phyloP scores from a whole-genome alignment of 2,113 vertebrate genomes.

The Dascyllus trimaculatus region DNA sequence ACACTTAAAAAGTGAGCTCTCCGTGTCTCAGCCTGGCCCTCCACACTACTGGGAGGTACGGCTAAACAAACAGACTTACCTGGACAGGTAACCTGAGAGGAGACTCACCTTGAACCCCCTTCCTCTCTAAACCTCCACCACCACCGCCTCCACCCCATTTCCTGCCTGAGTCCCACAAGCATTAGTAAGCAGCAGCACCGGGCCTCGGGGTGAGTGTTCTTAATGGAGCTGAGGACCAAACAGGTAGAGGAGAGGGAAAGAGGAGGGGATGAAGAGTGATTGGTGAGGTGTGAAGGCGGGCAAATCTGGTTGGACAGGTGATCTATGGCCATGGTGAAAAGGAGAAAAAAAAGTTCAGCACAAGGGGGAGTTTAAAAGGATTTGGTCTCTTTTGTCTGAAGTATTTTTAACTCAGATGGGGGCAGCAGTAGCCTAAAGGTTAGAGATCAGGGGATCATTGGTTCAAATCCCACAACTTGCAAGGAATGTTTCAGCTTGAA shows the following conservation, averaged over 20 bases:
- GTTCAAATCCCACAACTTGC: constrained; percentile 48
- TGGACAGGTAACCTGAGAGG: constrained; percentile 84
- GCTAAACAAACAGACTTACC: constrained; percentile 87
- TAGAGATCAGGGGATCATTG: constrained; percentile 10
- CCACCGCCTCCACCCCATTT: constrained; percentile 49
- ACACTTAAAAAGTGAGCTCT: constrained; percentile 35
- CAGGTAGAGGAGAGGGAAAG: constrained; percentile 27
- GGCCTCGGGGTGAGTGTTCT: constrained; percentile 52
- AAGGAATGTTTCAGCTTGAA: constrained; percentile 40
- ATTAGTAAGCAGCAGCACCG: constrained; percentile 37
- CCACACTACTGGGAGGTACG: constrained; percentile 71
- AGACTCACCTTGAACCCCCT: constrained; percentile 58
- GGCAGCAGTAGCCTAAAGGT: constrained; percentile 48
- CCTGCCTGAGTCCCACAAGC: constrained; percentile 71
- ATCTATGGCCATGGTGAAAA: constrained; percentile 56
- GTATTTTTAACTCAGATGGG: constrained; percentile 24
- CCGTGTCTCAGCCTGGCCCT: constrained; percentile 74
- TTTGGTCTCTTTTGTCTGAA: constrained; percentile 54
- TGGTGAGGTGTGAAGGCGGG: constrained; percentile 81
- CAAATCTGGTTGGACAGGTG: constrained; percentile 61
- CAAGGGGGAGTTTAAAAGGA: constrained; percentile 49
- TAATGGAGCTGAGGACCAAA: constrained; percentile 68
- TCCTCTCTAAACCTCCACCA: background rate
- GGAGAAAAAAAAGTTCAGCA: background rate
- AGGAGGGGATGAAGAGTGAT: constrained; percentile 74